phyloP scores from a whole-genome alignment of 1,140 invertebrate species.

The Hyles euphorbiae region DNA sequence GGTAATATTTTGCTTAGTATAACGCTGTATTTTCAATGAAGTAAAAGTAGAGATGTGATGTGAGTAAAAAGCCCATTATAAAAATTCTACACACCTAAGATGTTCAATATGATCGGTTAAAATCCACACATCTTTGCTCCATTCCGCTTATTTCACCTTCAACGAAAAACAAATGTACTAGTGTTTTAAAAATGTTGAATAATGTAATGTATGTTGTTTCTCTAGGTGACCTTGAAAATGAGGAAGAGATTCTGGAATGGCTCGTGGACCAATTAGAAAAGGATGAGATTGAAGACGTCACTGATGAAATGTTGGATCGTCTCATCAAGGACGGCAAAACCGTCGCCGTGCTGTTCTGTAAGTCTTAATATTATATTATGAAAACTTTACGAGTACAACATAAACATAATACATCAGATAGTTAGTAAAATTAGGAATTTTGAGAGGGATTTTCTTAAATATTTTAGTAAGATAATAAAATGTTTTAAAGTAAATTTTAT shows the following conservation, averaged over 20 bases:
- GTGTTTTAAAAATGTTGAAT: conserved; percentile 12
- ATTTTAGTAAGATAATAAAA: no score
- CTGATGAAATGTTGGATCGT: conserved; percentile 94
- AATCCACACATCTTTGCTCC: not conserved
- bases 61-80: no score
- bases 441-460: no score
- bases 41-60: no score
- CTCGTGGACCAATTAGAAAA: conserved; percentile 89
- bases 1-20: conserved; percentile 69
- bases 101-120: no score
- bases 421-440: no score
- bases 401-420: no score
- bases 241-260: conserved; percentile 94
- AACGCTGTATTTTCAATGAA: no score
- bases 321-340: conserved; percentile 92
- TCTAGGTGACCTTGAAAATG: conserved; percentile 90
- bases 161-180: not conserved
- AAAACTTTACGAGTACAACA: no score
- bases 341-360: conserved; percentile 94
- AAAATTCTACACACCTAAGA: no score
- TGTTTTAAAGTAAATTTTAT: no score
- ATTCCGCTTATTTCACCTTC: not conserved
- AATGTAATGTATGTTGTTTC: conserved; percentile 15
- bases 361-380: conserved; percentile 54
- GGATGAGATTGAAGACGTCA: conserved; percentile 96